Evolutionary conservation across 2,888 invertebrate species (phyloP).

Genomic region (Phorcus lineatus): DNA sequence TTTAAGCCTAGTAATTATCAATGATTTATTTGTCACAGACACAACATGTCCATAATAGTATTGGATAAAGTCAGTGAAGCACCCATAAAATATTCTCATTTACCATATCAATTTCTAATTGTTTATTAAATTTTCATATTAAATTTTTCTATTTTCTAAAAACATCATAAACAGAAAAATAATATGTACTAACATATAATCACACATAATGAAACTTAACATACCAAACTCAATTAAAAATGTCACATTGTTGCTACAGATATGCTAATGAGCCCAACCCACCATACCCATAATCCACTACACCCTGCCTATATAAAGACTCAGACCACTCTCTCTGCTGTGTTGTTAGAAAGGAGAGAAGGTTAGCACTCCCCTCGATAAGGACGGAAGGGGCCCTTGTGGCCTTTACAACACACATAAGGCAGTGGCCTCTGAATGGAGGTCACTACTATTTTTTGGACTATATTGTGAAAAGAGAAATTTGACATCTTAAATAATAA

Average conservation of each 20-base stretch:
- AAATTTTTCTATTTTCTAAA: too few species aligned
- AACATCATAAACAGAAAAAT: too few species aligned
- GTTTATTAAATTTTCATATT: too few species aligned
- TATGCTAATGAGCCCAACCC: slow-evolving; percentile 1
- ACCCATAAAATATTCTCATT: too few species aligned
- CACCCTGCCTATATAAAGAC: neutral
- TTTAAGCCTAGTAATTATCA: neutral
- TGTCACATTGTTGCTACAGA: neutral
- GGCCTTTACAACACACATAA: slow-evolving; percentile 68
- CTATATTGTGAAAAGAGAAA: too few species aligned
- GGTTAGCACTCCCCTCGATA: slow-evolving; percentile 88
- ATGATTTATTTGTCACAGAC: neutral
- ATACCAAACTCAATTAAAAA: too few species aligned
- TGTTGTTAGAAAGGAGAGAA: slow-evolving; percentile 98
- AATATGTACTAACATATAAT: too few species aligned
- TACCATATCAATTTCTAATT: too few species aligned
- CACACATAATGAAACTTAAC: too few species aligned
- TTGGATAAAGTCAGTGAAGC: too few species aligned
- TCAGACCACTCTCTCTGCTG: slow-evolving; percentile 67
- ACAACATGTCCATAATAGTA: neutral
- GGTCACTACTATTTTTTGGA: slow-evolving; percentile 61
- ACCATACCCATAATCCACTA: too few species aligned
- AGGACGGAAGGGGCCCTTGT: slow-evolving; percentile 84
- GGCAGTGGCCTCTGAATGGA: slow-evolving; percentile 64
- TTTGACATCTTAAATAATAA: too few species aligned